A percentile compares a stretch with the other conserved stretches of the same genome.
These are phyloP conservation scores for Atta texana DNA, from an alignment of 1,140 invertebrate genomes.

Conservation along the genomic window DNA sequence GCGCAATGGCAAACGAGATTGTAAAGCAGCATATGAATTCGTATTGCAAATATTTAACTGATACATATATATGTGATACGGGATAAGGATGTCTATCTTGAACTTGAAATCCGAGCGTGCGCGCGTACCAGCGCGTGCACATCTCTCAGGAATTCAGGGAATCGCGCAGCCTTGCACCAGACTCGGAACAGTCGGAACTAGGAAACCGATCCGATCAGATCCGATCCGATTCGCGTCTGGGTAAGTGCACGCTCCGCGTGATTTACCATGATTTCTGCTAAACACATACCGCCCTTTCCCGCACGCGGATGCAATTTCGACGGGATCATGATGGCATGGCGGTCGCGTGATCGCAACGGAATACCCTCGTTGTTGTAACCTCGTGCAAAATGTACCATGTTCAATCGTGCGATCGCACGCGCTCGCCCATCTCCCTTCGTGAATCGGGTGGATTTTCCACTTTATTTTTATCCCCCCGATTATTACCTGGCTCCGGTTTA, in stretches of 20 bases:
- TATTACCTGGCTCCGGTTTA: background rate
- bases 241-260: conserved; percentile 60
- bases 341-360: conserved; percentile 60
- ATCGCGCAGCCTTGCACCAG: conserved; percentile 61
- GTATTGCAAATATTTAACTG: conserved; percentile 26
- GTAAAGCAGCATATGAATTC: background rate
- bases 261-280: conserved; percentile 65
- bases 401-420: conserved; percentile 33
- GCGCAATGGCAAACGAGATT: background rate
- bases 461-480: background rate
- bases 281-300: conserved; percentile 47
- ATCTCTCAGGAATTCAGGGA: conserved; percentile 50
- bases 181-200: background rate
- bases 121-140: conserved; percentile 29
- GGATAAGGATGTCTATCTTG: conserved; percentile 16
- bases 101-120: conserved; percentile 48
- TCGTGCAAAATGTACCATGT: conserved; percentile 22
- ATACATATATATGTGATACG: background rate
- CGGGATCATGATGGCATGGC: conserved; percentile 44
- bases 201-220: conserved; percentile 24
- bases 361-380: conserved; percentile 43
- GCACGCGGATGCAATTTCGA: conserved; percentile 24
- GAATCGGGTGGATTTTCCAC: background rate
- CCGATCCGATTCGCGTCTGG: conserved; percentile 20
- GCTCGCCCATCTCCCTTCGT: background rate